Conservation (phyloP, 2,113 vertebrate genomes). For the Hemicordylus capensis region DNA sequence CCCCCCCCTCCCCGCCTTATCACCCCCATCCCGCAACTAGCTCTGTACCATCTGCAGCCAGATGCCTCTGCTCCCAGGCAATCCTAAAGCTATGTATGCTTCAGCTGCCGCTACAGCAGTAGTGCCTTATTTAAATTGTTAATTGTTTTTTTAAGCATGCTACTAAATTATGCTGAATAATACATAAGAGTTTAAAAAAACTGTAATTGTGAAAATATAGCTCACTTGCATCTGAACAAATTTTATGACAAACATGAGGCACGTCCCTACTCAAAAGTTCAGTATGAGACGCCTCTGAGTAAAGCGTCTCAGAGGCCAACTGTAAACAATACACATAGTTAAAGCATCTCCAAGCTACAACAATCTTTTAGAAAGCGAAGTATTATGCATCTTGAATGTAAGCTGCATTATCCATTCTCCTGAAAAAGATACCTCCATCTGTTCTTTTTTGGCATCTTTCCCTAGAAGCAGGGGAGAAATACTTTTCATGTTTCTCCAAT, state of each 20-base stretch:
- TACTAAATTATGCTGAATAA: conserved; percentile 27
- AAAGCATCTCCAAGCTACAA: neutral
- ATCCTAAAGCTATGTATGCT: conserved; percentile 24
- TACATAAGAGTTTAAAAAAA: conserved; percentile 5
- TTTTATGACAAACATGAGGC: neutral
- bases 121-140: conserved; percentile 35
- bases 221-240: neutral
- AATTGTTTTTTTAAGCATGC: conserved; percentile 29
- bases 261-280: neutral
- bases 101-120: conserved; percentile 26
- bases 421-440: conserved; percentile 20
- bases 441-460: conserved; percentile 4
- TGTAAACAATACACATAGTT: neutral
- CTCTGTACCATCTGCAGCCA: conserved; percentile 34
- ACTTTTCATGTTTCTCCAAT: conserved; percentile 3
- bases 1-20: neutral
- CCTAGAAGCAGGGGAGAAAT: neutral
- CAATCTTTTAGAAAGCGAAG: neutral
- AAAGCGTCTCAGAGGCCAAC: neutral
- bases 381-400: conserved; percentile 1
- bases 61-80: conserved; percentile 37
- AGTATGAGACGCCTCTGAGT: no score
- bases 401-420: neutral
- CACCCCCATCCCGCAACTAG: conserved; percentile 3
- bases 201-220: neutral